Percentiles rank a stretch among this genome's conserved stretches.
These are phyloP conservation scores for Lepus americanus DNA, from an alignment of 2,113 vertebrate genomes.

Conservation along the genomic window DNA sequence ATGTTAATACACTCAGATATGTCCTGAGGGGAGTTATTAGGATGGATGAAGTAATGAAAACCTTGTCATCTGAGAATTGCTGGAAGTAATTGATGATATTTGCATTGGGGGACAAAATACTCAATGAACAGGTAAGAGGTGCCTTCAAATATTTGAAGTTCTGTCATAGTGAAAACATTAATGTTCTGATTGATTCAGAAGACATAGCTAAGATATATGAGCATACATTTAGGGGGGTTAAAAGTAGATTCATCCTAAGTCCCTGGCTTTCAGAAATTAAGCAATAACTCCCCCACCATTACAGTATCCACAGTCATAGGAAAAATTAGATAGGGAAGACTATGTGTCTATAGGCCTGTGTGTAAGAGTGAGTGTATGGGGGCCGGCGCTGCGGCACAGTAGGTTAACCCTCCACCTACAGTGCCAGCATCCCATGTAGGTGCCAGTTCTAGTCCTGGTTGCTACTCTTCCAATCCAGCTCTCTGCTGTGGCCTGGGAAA, in stretches of 20 bases:
- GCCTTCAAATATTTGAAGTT: slow-evolving; percentile 67
- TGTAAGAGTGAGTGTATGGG: neutral
- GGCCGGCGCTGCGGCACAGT: too few relatives aligned
- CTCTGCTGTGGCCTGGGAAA: too few relatives aligned
- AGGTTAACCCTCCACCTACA: too few relatives aligned
- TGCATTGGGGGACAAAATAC: slow-evolving; percentile 40
- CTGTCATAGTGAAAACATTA: slow-evolving; percentile 61
- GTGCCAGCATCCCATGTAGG: too few relatives aligned
- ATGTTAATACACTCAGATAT: neutral
- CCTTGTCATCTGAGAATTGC: slow-evolving; percentile 32
- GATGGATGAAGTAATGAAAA: slow-evolving; percentile 43
- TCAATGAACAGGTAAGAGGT: slow-evolving; percentile 45
- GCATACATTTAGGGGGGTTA: slow-evolving; percentile 4
- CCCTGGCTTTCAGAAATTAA: slow-evolving; percentile 19
- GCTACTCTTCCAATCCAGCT: too few relatives aligned
- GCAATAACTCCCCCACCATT: neutral
- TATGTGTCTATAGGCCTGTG: neutral
- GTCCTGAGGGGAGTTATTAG: slow-evolving; percentile 2
- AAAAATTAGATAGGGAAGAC: neutral
- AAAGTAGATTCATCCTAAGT: slow-evolving; percentile 40
- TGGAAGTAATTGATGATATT: slow-evolving; percentile 56
- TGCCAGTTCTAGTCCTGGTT: too few relatives aligned
- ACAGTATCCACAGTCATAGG: neutral
- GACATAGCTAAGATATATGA: slow-evolving; percentile 1
- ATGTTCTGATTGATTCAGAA: slow-evolving; percentile 50